Conservation (phyloP, 2,888 invertebrate species). For the Apotomis betuletana region DNA sequence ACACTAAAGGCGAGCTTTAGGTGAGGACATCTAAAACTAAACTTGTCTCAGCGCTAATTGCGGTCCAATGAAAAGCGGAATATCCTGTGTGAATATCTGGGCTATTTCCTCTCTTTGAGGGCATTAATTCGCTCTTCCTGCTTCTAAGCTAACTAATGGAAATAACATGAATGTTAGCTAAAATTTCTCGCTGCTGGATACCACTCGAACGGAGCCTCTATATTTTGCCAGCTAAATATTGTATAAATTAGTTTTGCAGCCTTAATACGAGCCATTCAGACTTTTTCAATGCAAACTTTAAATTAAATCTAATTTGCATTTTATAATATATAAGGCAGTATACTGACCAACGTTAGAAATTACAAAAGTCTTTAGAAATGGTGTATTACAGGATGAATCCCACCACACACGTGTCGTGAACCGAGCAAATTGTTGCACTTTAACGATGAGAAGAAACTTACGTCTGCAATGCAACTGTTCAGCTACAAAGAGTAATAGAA, state of each 20-base stretch:
- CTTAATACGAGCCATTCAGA: not conserved
- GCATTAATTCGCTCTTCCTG: conserved; percentile 69
- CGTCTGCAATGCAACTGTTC: conserved; percentile 10
- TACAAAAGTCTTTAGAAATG: not conserved
- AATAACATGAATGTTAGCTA: conserved; percentile 45
- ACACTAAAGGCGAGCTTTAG: conserved; percentile 2
- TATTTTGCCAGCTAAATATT: not conserved
- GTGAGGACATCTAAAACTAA: conserved; percentile 44
- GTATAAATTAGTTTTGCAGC: not conserved
- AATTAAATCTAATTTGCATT: not conserved
- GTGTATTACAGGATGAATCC: conserved; percentile 4
- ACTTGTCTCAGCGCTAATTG: conserved; percentile 56
- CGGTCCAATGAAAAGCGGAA: conserved; percentile 69
- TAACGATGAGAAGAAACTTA: conserved; percentile 55
- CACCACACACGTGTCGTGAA: conserved; percentile 55
- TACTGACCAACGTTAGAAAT: not conserved
- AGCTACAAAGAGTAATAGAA: conserved; percentile 12
- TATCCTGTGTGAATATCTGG: conserved; percentile 60
- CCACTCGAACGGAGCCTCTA: not conserved
- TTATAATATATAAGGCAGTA: not conserved
- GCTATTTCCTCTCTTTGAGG: conserved; percentile 63
- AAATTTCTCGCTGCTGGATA: conserved; percentile 42
- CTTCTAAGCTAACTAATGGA: conserved; percentile 62
- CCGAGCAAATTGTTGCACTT: conserved; percentile 71
- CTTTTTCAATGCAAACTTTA: not conserved